phyloP scores from a whole-genome alignment of 2,113 vertebrate genomes.

The Ivindomyrus marchei region DNA sequence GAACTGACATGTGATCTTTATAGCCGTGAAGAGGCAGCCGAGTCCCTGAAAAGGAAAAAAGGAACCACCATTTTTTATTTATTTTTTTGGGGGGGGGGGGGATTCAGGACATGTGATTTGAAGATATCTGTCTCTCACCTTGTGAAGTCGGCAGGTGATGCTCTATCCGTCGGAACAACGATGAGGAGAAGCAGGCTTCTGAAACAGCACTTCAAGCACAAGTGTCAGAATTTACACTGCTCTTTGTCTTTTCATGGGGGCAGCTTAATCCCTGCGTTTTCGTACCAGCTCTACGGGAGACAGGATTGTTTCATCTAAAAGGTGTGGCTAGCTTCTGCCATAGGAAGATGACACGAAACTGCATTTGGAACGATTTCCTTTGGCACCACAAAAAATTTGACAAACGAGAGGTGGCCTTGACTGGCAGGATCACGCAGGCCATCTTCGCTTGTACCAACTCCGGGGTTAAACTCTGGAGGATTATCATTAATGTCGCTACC shows the following conservation, averaged over 20 bases:
- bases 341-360: slow-evolving; percentile 43
- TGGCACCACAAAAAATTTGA: slow-evolving; percentile 30
- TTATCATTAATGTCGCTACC: not conserved
- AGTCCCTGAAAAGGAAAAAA: slow-evolving; percentile 11
- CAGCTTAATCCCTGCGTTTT: slow-evolving; percentile 97
- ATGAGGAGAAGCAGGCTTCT: slow-evolving; percentile 98
- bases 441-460: not conserved
- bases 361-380: slow-evolving; percentile 28
- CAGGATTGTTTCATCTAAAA: slow-evolving; percentile 88
- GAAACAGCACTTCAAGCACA: slow-evolving; percentile 94
- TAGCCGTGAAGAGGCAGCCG: slow-evolving; percentile 51
- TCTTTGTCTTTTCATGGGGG: slow-evolving; percentile 88
- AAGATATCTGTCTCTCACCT: slow-evolving; percentile 96
- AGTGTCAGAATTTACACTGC: slow-evolving; percentile 91
- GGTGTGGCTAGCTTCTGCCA: slow-evolving; percentile 81
- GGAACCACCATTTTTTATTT: slow-evolving; percentile 41
- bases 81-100: slow-evolving; percentile 39
- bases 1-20: slow-evolving; percentile 48
- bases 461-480: slow-evolving; percentile 8
- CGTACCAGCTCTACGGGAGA: slow-evolving; percentile 90
- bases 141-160: slow-evolving; percentile 96
- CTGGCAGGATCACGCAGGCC: not conserved
- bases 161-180: slow-evolving; percentile 89
- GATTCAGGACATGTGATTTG: slow-evolving; percentile 99
- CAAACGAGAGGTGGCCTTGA: not conserved